Base-by-base conservation (phyloP, 2,797 vertebrate species). In the Rhodeus uyekii region DNA sequence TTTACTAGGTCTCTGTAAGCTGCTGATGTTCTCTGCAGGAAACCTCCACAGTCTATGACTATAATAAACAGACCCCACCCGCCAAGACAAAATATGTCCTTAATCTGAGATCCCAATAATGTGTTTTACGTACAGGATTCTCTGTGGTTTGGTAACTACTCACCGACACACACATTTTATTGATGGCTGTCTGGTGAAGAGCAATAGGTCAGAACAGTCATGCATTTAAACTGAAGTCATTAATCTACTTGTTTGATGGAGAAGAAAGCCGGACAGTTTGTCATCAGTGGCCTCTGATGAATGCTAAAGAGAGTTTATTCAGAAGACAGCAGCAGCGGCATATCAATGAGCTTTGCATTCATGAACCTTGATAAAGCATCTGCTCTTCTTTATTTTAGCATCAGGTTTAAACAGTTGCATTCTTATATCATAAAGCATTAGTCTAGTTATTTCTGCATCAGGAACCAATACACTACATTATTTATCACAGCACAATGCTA, bases 141-240 rank as follows among this genome's bases (percentile, higher is more conserved):
- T 81, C 39, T 65, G 83, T 63, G 79, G 81, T 76, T 82, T 82
- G 73, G 73, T 55, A 77, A 65, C 73, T 63, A 44, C 80, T 75
- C 80, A 82, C 48, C 60, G 75, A 74, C 69, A 68, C 80, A 12
- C 48, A 46, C 65, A 68, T 79, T 86, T 86, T 87, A 88, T 86
- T 84, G 87, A 88, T 86, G 84, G 58, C 72, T 76, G 79, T 85
- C 79, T 78, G 24, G 29, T 80, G 82, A 82, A 76, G 81, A 79
- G 85, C 83, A 82, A 84, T 87, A 83, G 86, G 77, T 83, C 85
- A 88, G 79, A 87, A 87, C 84, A 84, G 80, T 78, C 85, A 82
- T 89, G 84, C 83, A 87, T 88, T 89, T 86, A 87, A 88, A 84
- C 84, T 86, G 83, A 80, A 85, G 81, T 84, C 83, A 87, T 87